These are phyloP conservation scores for Centropyge bicolor DNA, from an alignment of 2,797 vertebrate species.

Conservation along the genomic window DNA sequence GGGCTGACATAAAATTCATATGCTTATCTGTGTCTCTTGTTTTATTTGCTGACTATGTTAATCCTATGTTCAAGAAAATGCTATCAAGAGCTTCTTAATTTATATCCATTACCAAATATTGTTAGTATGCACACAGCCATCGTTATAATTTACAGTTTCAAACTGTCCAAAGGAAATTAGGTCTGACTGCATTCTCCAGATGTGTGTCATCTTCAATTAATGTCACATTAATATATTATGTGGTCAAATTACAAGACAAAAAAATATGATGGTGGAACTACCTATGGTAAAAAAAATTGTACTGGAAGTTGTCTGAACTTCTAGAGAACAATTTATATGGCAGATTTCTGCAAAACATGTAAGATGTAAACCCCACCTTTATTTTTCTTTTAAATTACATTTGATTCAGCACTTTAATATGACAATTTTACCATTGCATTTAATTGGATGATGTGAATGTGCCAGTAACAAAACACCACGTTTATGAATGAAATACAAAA, in stretches of 20 bases:
- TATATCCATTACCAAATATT: conserved; percentile 16
- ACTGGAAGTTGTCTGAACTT: neutral
- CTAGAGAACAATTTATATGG: neutral
- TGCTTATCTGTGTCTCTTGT: neutral
- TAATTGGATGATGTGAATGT: conserved; percentile 13
- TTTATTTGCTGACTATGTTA: neutral
- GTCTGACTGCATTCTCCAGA: conserved; percentile 57
- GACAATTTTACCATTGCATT: conserved; percentile 4
- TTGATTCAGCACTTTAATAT: conserved; percentile 1
- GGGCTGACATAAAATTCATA: conserved; percentile 2
- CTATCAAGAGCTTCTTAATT: neutral
- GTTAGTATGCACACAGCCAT: conserved; percentile 23
- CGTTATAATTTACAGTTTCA: conserved; percentile 33
- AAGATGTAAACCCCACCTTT: neutral
- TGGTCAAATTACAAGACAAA: conserved; percentile 20
- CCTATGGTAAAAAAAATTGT: neutral
- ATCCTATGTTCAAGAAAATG: conserved; percentile 11
- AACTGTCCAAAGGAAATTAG: conserved; percentile 28
- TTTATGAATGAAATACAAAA: conserved; percentile 7
- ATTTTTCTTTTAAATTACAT: neutral
- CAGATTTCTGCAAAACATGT: neutral
- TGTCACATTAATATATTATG: conserved; percentile 68
- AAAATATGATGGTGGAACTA: neutral
- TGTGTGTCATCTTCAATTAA: conserved; percentile 62
- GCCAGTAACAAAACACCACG: neutral